Base-by-base conservation (phyloP, 2,113 vertebrate species). In the Lycocorax pyrrhopterus region DNA sequence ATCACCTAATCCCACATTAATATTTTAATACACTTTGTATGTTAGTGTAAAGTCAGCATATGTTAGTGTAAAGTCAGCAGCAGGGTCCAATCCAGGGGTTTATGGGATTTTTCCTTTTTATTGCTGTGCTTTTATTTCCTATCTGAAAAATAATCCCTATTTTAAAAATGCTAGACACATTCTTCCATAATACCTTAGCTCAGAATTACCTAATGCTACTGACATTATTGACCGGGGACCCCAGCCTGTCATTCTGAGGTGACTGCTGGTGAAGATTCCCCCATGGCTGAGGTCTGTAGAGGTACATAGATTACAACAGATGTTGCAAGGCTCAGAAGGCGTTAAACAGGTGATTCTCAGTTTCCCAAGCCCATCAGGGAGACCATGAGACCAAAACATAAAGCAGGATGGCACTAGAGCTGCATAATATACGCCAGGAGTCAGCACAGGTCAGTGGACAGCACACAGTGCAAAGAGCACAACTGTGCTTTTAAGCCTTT, bases 11-110 rank as follows among this genome's bases (percentile, higher is more conserved):
- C 86, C 63, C 67, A 66, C 58, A 89, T 95, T 95, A 96, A 95
- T 96, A 97, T 96, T 97, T 97, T 96, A 98, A 95, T 87, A 82
- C 43, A 90, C 9, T 73, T 83, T 88, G 46, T 79, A 74, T 93
- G 43, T 88, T 59, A 76, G 67, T 76, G 51, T 86, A 77, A 94
- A 96, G 90, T 95, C 92, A 96, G 55, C 56, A 87, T 81, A 87
- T n/a, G 41, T 41, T 55, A 75, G 23, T 25, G n/a, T 75, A 74
- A 96, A 92, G 59, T 81, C 72, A 95, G 88, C 27, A 87, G 60
- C 62, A 80, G 77, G 30, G 68, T 84, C 82, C 88, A 75, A 15
- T 37, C 27, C 39, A 96, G n/a, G 67, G 23, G 0, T 89, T 96
- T 84, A 56, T 9, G 25, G 32, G 82, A 71, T 93, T 92, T 96